phyloP scores from a whole-genome alignment of 2,113 vertebrate species.

The Spilogale gracilis region DNA sequence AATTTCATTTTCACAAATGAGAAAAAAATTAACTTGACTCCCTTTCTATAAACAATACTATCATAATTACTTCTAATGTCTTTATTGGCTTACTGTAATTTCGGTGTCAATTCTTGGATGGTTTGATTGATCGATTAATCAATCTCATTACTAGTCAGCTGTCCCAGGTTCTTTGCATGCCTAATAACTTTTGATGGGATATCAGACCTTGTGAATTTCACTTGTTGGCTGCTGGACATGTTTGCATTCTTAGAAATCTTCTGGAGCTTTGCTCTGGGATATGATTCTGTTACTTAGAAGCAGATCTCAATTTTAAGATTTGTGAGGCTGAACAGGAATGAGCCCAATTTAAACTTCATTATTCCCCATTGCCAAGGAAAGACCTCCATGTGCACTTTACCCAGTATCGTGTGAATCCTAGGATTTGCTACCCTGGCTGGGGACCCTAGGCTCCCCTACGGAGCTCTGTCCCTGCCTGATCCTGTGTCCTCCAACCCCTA shows the following conservation, averaged over 20 bases:
- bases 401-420: too few species aligned
- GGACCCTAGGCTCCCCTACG: fast-evolving
- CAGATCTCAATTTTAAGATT: not conserved
- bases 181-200: not conserved
- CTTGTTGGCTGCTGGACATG: not conserved
- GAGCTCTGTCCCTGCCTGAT: not conserved
- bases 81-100: not conserved
- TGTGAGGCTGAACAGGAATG: not conserved
- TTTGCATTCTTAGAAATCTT: not conserved
- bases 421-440: not conserved
- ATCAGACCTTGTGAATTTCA: not conserved
- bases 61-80: not conserved
- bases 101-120: too few species aligned
- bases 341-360: not conserved
- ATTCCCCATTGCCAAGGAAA: not conserved
- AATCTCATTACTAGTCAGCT: not conserved
- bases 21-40: not conserved
- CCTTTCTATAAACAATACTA: not conserved
- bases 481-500: not conserved
- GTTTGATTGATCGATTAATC: not conserved
- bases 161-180: not conserved
- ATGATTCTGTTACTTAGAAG: not conserved
- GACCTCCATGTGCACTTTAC: fast-evolving
- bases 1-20: not conserved
- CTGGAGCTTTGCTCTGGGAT: not conserved